A percentile compares a stretch with the other conserved stretches of the same genome.
phyloP scores from a whole-genome alignment of 2,888 invertebrate genomes.

The Troides aeacus region DNA sequence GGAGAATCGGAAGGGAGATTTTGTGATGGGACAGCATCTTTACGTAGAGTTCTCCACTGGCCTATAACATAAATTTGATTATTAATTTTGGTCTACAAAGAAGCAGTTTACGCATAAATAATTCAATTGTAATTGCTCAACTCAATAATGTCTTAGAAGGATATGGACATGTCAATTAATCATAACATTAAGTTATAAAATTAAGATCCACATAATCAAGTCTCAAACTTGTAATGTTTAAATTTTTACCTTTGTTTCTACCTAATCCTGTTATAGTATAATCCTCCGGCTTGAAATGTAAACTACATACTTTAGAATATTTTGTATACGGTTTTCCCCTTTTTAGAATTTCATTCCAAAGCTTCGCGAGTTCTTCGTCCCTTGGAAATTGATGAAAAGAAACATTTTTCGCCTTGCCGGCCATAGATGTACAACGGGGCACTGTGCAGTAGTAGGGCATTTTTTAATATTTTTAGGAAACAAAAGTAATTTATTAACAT shows the following conservation, averaged over 20 bases:
- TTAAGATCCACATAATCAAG: constrained; percentile 13
- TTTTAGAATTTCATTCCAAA: constrained; percentile 71
- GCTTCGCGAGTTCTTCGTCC: constrained; percentile 65
- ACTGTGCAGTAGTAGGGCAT: constrained; percentile 78
- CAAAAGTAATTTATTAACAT: constrained; percentile 10
- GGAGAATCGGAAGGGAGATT: constrained; percentile 65
- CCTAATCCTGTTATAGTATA: constrained; percentile 71
- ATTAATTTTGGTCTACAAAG: neutral
- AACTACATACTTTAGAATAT: constrained; percentile 76
- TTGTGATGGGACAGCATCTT: constrained; percentile 71
- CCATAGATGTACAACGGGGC: constrained; percentile 75
- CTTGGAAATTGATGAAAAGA: constrained; percentile 75
- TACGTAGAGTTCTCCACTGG: constrained; percentile 70
- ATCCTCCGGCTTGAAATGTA: constrained; percentile 68
- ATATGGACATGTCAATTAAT: neutral
- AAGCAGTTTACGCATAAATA: neutral
- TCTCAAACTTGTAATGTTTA: neutral
- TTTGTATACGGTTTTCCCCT: constrained; percentile 75
- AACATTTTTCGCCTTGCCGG: constrained; percentile 74
- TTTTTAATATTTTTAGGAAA: constrained; percentile 27
- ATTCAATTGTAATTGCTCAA: neutral
- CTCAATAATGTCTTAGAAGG: too few relatives aligned
- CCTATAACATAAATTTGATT: constrained; percentile 44
- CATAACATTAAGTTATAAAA: neutral
- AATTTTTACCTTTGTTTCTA: constrained; percentile 67